phyloP scores from a whole-genome alignment of 2,113 vertebrate genomes.

The Maccullochella peelii region DNA sequence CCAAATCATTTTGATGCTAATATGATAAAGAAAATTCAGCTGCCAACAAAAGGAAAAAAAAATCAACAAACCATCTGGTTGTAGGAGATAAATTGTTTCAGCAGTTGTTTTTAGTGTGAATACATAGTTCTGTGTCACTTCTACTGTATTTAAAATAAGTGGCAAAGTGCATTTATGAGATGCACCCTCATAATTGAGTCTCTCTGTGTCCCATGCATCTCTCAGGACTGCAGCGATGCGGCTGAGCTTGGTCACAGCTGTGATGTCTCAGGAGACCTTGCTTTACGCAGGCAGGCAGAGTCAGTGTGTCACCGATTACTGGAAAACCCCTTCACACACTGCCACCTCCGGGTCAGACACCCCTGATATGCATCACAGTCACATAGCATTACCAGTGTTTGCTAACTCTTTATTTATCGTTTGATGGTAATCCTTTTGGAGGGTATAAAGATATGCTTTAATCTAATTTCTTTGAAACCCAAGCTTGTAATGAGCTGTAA shows the following conservation, averaged over 20 bases:
- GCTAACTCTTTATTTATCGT: not conserved
- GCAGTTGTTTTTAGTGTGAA: not conserved
- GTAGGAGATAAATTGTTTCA: not conserved
- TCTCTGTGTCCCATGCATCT: not conserved
- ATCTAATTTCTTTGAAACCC: not conserved
- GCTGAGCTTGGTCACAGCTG: constrained; percentile 84
- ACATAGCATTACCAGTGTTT: not conserved
- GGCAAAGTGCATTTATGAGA: not conserved
- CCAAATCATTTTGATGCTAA: not conserved
- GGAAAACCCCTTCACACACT: constrained; percentile 85
- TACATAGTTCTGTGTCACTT: not conserved
- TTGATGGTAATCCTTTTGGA: not conserved
- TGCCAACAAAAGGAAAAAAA: not conserved
- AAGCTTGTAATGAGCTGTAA: not conserved
- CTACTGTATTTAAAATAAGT: not conserved
- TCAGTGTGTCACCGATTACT: constrained; percentile 83
- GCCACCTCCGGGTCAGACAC: constrained; percentile 86
- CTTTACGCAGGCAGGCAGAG: constrained; percentile 71
- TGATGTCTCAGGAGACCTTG: constrained; percentile 39
- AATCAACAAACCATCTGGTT: not conserved
- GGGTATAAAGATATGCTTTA: not conserved
- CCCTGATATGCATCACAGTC: not conserved
- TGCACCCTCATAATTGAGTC: not conserved
- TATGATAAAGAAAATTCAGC: not conserved
- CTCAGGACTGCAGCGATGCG: constrained; percentile 84